These are phyloP conservation scores for Tretioscincus oriximinensis DNA, from an alignment of 2,113 vertebrate species.

Conservation along the genomic window DNA sequence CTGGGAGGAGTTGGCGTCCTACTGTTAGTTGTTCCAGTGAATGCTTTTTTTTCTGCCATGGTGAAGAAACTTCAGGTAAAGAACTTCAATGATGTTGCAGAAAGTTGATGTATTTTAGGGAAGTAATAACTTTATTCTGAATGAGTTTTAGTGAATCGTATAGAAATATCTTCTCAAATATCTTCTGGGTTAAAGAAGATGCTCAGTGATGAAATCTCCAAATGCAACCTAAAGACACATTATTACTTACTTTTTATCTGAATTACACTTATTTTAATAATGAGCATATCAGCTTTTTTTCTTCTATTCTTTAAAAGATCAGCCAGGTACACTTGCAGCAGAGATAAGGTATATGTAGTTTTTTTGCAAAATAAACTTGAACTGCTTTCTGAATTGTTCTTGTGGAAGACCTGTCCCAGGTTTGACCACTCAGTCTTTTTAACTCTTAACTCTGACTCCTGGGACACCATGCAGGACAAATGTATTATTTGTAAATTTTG, in stretches of 20 bases:
- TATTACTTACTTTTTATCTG: background rate
- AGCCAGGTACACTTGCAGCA: background rate
- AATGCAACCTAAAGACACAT: background rate
- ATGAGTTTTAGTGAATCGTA: background rate
- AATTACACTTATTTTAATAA: background rate
- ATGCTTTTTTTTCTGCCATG: conserved; percentile 56
- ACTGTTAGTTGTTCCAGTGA: conserved; percentile 64
- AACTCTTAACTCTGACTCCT: too few relatives aligned
- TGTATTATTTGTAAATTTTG: background rate
- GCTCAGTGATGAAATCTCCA: background rate
- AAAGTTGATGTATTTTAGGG: background rate
- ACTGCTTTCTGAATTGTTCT: too few relatives aligned
- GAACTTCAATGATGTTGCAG: background rate
- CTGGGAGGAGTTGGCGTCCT: conserved; percentile 64
- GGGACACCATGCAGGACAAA: too few relatives aligned
- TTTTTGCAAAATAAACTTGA: too few relatives aligned
- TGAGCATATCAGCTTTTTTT: too few relatives aligned
- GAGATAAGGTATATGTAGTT: too few relatives aligned
- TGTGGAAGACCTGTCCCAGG: too few relatives aligned
- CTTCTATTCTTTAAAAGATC: background rate
- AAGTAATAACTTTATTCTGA: background rate
- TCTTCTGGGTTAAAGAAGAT: too few relatives aligned
- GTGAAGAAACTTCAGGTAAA: conserved; percentile 67
- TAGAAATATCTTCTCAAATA: too few relatives aligned
- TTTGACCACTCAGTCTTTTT: too few relatives aligned